Evolutionary conservation across 2,888 invertebrate genomes (phyloP).

Genomic region (Mesorhabditis belari): DNA sequence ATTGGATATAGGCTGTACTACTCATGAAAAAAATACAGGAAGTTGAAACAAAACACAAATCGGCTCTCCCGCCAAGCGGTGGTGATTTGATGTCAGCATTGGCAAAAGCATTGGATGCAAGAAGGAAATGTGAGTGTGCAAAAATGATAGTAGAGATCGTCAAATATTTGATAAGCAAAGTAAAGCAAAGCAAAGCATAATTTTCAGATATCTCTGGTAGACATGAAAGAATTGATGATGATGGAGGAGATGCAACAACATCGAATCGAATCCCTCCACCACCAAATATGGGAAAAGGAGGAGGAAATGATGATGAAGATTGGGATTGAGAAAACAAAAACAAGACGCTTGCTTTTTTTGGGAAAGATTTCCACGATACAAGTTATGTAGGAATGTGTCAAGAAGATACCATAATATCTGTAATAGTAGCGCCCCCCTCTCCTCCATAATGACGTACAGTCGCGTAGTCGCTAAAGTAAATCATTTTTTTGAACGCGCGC

Average conservation of each 20-base stretch:
- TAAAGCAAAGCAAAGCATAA: not conserved
- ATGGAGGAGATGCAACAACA: not conserved
- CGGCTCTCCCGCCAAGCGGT: constrained; percentile 1
- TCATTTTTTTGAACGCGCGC: too few relatives aligned
- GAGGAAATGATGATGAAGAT: constrained; percentile 15
- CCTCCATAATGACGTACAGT: too few relatives aligned
- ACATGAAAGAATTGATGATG: not conserved
- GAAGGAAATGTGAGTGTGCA: constrained; percentile 22
- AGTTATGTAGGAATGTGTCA: too few relatives aligned
- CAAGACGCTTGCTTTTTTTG: too few relatives aligned
- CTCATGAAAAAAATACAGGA: not conserved
- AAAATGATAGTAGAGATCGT: constrained; percentile 2
- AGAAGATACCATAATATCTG: too few relatives aligned
- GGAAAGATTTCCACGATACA: too few relatives aligned
- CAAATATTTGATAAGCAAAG: constrained; percentile 13
- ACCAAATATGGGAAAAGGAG: constrained; percentile 5
- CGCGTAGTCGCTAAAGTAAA: too few relatives aligned
- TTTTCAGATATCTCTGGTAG: not conserved
- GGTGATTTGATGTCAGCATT: constrained; percentile 34
- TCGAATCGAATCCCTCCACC: constrained; percentile 11
- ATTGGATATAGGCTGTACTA: too few relatives aligned
- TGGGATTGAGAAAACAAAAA: constrained; percentile 22
- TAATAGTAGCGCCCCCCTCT: too few relatives aligned
- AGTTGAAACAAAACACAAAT: not conserved
- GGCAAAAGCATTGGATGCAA: constrained; percentile 27